Base-by-base conservation (phyloP, 2,113 vertebrate genomes). In the Hucho hucho region DNA sequence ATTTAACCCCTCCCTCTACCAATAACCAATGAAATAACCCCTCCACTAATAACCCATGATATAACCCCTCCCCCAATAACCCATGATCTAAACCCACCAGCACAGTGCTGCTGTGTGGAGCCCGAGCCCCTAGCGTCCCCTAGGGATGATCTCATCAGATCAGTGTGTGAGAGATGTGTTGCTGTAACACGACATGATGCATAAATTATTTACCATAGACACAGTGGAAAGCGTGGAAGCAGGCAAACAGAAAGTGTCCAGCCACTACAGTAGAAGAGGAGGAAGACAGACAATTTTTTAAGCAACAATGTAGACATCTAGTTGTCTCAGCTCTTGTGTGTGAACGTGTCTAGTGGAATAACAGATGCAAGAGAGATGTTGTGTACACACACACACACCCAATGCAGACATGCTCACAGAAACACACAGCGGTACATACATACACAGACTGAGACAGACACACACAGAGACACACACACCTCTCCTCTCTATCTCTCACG, bases 171-270 rank as follows among this genome's bases (percentile, higher is more conserved):
- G 68, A 71, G 25, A 89, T 83, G 76, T 77, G 75, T 79, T 74
- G 78, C 79, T 73, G 73, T 26, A 64, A 78, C 78, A 74, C 56
- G 14, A 74, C 63, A 18, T 75, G 78, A 70, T 78, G 69, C 22
- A 72, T 87, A 87, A 88, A 89, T 88, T 84, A 84, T 90, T 87
- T 77, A 86, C 81, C 59, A 47, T 72, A 73, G 37, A 75, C 20
- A 77, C n/a, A 22, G n/a, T 11, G 63, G 22, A 20, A 46, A 29
- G 7, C 67, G 1, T 12, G 32, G 18, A 68, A 68, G 32, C 67
- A 69, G 37, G 67, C n/a, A 69, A 32, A 67, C 29, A 25, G 14
- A 66, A 14, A 29, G 26, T 14, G 47, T 49, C 47, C 14, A 11
- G 47, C 47, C 47, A 49, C 47, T 49, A 49, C 20, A 26, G 20